Conservation (phyloP, 2,888 invertebrate genomes). For the Eurytoma adleriae region DNA sequence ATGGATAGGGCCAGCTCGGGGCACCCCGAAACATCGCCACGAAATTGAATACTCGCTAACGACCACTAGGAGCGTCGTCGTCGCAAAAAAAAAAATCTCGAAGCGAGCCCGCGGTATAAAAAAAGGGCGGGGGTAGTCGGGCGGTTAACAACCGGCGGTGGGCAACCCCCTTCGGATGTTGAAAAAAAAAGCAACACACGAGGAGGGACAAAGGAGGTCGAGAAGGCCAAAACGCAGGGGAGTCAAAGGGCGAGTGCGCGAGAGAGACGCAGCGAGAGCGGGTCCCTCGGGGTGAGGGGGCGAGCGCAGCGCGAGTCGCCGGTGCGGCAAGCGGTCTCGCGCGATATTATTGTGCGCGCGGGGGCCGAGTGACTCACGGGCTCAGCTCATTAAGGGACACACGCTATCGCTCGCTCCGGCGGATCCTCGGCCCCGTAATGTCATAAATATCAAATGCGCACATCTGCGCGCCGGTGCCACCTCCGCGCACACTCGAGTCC, state of each 20-base stretch:
- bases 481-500: neutral
- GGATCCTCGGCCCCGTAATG: constrained; percentile 36
- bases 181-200: neutral
- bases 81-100: too few relatives aligned
- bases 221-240: neutral
- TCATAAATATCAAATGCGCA: constrained; percentile 52
- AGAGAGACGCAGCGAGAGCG: neutral
- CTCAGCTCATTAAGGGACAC: constrained; percentile 52
- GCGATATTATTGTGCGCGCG: constrained; percentile 43
- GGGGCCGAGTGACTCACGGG: constrained; percentile 36
- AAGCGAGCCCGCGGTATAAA: too few relatives aligned
- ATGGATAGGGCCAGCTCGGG: too few relatives aligned
- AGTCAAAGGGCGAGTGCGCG: neutral
- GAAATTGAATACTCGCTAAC: too few relatives aligned
- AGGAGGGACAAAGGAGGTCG: neutral
- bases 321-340: constrained; percentile 20
- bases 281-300: constrained; percentile 17
- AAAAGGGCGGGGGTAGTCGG: too few relatives aligned
- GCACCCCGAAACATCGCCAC: too few relatives aligned
- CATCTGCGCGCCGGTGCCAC: constrained; percentile 2
- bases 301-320: constrained; percentile 2
- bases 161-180: neutral
- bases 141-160: too few relatives aligned
- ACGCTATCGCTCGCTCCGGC: constrained; percentile 40
- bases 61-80: too few relatives aligned